Percentiles rank a stretch among this genome's conserved stretches.
Evolutionary conservation across 2,888 invertebrate genomes (phyloP).

Genomic region (Alviniconcha strummeri): DNA sequence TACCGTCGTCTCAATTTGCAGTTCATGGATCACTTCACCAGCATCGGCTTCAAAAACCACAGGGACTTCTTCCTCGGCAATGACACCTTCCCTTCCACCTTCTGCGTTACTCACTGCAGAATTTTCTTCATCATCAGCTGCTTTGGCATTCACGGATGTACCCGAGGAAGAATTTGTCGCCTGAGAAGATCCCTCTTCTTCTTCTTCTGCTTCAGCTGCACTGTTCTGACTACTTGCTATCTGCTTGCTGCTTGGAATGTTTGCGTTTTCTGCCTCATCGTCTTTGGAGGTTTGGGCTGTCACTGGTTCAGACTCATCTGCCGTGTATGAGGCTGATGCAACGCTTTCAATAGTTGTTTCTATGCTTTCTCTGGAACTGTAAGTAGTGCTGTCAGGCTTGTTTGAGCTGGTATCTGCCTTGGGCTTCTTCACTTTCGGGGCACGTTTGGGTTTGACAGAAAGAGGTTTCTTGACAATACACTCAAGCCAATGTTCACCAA

Average conservation of each 20-base stretch:
- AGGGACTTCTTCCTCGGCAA: not conserved
- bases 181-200: too few species aligned
- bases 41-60: not conserved
- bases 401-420: not conserved
- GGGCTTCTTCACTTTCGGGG: constrained; percentile 5
- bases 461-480: constrained; percentile 32
- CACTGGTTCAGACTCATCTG: not conserved
- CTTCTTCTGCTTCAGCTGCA: too few species aligned
- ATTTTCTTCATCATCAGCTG: not conserved
- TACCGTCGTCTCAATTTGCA: constrained; percentile 13
- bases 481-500: constrained; percentile 42
- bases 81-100: not conserved
- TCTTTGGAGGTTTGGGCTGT: not conserved
- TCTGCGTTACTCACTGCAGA: not conserved
- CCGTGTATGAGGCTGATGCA: too few species aligned
- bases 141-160: not conserved
- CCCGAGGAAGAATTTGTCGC: not conserved
- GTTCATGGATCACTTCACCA: constrained; percentile 8
- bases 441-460: not conserved
- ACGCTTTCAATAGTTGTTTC: too few species aligned
- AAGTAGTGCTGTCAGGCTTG: too few species aligned
- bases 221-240: too few species aligned
- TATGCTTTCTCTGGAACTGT: too few species aligned
- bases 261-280: not conserved
- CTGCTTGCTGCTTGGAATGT: not conserved